These are phyloP conservation scores for Drosophila dunni DNA, from an alignment of 1,140 invertebrate species.

Conservation along the genomic window DNA sequence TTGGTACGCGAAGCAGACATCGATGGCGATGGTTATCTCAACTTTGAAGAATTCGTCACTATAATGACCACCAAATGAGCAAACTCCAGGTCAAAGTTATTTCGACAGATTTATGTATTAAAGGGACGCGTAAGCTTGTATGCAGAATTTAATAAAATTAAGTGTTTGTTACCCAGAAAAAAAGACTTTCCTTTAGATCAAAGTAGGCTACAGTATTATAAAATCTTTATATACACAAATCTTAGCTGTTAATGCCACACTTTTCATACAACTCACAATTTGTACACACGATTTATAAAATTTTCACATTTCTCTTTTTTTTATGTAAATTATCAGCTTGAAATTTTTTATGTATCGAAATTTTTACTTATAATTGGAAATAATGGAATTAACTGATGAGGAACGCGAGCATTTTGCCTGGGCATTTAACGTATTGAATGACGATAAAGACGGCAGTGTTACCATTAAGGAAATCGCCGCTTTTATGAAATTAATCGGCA, in stretches of 20 bases:
- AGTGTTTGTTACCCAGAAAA: not conserved
- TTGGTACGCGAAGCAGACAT: constrained; percentile 90
- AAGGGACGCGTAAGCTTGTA: not conserved
- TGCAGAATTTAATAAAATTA: not conserved
- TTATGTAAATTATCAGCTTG: constrained; percentile 1
- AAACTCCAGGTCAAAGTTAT: not conserved
- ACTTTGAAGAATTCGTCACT: constrained; percentile 87
- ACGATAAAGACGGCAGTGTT: constrained; percentile 95
- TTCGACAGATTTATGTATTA: not conserved
- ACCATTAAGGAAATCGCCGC: constrained; percentile 94
- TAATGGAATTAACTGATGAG: constrained; percentile 4
- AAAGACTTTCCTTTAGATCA: not conserved
- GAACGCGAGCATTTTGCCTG: not conserved
- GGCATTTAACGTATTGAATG: constrained; percentile 6
- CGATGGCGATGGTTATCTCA: constrained; percentile 94
- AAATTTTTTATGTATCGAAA: not conserved
- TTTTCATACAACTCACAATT: not conserved
- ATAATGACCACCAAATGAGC: constrained; percentile 25
- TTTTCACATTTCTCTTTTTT: constrained; percentile 4
- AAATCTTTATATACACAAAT: not conserved
- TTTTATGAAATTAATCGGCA: constrained; percentile 88
- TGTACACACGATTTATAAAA: not conserved
- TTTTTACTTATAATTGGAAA: constrained; percentile 1
- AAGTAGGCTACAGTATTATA: not conserved
- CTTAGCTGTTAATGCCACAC: not conserved